Conservation (phyloP, 2,888 invertebrate species). For the Drosophila algonquin region DNA sequence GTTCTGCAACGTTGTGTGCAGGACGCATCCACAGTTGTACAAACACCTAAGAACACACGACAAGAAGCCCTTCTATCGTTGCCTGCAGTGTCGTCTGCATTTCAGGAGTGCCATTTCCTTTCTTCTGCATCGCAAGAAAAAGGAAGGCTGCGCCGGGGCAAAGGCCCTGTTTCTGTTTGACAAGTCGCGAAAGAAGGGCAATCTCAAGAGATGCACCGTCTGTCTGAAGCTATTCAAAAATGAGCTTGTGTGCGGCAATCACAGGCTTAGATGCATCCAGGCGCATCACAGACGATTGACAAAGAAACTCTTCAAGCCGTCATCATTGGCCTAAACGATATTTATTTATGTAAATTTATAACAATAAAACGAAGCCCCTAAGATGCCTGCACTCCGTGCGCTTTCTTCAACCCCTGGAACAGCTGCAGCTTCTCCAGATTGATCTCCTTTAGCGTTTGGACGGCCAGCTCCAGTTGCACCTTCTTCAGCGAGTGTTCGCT, state of each 20-base stretch:
- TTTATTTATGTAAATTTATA: slow-evolving; percentile 50
- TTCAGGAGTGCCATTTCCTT: slow-evolving; percentile 53
- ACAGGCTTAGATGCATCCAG: slow-evolving; percentile 43
- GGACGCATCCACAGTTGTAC: slow-evolving; percentile 54
- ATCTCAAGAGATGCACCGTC: slow-evolving; percentile 38
- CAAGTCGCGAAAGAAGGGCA: neutral
- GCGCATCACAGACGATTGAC: slow-evolving; percentile 15
- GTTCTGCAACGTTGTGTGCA: slow-evolving; percentile 49
- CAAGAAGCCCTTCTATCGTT: slow-evolving; percentile 43
- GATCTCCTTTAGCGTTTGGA: slow-evolving; percentile 90
- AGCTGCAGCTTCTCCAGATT: slow-evolving; percentile 86
- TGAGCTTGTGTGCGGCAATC: slow-evolving; percentile 15
- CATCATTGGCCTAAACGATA: slow-evolving; percentile 20
- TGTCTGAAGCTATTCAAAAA: slow-evolving; percentile 46
- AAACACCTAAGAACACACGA: slow-evolving; percentile 61
- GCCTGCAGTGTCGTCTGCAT: slow-evolving; percentile 50
- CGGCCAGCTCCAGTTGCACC: slow-evolving; percentile 88
- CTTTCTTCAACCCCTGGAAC: slow-evolving; percentile 87
- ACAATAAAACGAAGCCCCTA: slow-evolving; percentile 48
- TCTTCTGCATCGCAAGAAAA: slow-evolving; percentile 51
- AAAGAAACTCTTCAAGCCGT: slow-evolving; percentile 1
- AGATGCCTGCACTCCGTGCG: slow-evolving; percentile 86
- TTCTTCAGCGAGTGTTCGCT: slow-evolving; percentile 87
- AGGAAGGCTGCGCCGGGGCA: slow-evolving; percentile 37
- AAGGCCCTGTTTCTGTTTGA: slow-evolving; percentile 36